Percentiles rank a stretch among this genome's conserved stretches.
These are phyloP conservation scores for Cyclargus thomasi DNA, from an alignment of 1,140 invertebrate species.

Conservation along the genomic window DNA sequence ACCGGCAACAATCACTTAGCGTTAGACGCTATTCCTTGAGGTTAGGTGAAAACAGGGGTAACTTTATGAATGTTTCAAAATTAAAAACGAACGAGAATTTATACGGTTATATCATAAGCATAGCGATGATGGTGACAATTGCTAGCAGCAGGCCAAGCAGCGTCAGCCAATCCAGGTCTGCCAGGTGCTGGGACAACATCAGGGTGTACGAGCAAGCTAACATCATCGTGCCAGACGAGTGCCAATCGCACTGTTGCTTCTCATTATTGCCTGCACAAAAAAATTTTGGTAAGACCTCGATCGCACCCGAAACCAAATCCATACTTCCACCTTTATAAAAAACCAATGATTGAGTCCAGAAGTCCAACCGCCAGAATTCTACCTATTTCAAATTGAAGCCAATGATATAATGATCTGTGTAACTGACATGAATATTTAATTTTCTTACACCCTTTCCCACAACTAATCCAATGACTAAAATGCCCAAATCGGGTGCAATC, in stretches of 20 bases:
- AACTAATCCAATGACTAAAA: neutral
- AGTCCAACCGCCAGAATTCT: too few relatives aligned
- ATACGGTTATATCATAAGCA: conserved; percentile 71
- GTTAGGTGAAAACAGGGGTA: too few relatives aligned
- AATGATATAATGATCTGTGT: too few relatives aligned
- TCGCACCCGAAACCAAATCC: neutral
- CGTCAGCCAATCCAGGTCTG: conserved; percentile 79
- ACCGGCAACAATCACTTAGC: too few relatives aligned
- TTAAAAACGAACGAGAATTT: neutral
- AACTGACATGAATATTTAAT: too few relatives aligned
- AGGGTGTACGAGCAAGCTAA: conserved; percentile 80
- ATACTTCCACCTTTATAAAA: too few relatives aligned
- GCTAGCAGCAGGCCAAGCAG: conserved; percentile 81
- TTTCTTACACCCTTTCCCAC: too few relatives aligned
- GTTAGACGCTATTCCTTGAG: too few relatives aligned
- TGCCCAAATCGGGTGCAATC: neutral
- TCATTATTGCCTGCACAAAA: conserved; percentile 56
- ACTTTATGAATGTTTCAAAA: too few relatives aligned
- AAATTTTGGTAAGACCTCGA: conserved; percentile 19
- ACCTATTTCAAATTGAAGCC: neutral
- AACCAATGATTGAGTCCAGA: too few relatives aligned
- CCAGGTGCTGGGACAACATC: conserved; percentile 79
- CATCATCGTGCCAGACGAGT: conserved; percentile 76
- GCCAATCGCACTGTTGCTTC: conserved; percentile 73
- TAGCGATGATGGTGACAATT: conserved; percentile 80